Evolutionary conservation across 2,113 vertebrate genomes (phyloP).

Genomic region (Theropithecus gelada): DNA sequence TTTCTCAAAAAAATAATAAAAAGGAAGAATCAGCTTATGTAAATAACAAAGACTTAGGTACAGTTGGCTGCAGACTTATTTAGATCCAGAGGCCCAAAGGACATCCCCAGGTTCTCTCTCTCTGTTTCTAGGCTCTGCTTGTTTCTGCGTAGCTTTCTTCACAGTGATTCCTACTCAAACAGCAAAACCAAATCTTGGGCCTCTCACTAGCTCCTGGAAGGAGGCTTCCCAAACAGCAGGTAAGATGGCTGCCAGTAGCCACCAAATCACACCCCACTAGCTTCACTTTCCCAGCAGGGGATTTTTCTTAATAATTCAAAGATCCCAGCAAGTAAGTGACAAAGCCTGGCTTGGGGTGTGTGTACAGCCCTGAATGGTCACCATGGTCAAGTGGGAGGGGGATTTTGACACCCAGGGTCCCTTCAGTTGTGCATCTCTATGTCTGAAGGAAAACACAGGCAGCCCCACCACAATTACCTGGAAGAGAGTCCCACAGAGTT

Average conservation of each 20-base stretch:
- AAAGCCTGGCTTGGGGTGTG: background rate
- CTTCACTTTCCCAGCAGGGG: background rate
- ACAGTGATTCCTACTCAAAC: background rate
- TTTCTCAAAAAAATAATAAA: background rate
- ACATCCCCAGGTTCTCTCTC: background rate
- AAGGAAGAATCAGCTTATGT: background rate
- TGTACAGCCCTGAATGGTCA: background rate
- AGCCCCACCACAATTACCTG: background rate
- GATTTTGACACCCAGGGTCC: background rate
- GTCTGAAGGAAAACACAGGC: background rate
- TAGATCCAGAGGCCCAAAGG: background rate
- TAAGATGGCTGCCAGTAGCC: background rate
- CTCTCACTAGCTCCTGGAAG: background rate
- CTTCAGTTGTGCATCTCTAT: background rate
- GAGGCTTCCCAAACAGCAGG: background rate
- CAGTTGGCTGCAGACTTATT: background rate
- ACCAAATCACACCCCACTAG: background rate
- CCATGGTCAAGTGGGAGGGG: accelerated
- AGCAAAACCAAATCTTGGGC: background rate
- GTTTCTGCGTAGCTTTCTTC: background rate
- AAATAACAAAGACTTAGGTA: background rate
- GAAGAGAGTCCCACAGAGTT: background rate
- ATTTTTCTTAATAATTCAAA: background rate
- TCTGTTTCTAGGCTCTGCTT: background rate
- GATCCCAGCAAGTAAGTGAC: background rate